phyloP scores from a whole-genome alignment of 2,888 invertebrate species.

The Cephus pygmeus region DNA sequence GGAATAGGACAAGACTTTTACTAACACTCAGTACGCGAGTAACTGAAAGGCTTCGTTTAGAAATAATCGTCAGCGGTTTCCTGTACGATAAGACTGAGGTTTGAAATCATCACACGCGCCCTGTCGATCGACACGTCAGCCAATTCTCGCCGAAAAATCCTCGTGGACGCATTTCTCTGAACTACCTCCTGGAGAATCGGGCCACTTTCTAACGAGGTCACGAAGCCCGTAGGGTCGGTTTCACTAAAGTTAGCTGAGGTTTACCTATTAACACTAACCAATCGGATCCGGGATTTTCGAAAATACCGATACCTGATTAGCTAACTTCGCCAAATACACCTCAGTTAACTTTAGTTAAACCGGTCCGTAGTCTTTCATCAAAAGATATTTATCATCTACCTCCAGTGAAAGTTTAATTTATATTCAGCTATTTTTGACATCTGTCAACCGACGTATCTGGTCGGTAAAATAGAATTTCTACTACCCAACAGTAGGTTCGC shows the following conservation, averaged over 20 bases:
- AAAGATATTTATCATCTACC: neutral
- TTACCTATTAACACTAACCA: too few relatives aligned
- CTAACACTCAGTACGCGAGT: neutral
- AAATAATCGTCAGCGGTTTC: neutral
- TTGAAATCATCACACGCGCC: neutral
- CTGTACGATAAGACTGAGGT: neutral
- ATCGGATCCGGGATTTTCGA: neutral
- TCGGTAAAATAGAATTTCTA: neutral
- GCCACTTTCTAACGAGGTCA: constrained; percentile 22
- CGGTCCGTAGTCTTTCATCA: neutral
- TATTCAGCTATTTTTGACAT: neutral
- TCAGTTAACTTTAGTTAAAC: too few relatives aligned
- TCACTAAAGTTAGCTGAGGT: too few relatives aligned
- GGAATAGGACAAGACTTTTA: neutral
- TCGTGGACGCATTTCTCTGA: neutral
- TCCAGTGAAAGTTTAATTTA: neutral
- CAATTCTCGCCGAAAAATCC: neutral
- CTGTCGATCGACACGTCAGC: neutral
- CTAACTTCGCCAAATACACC: too few relatives aligned
- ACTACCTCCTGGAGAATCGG: constrained; percentile 15
- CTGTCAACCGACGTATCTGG: neutral
- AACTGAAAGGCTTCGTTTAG: neutral
- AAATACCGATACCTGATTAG: neutral
- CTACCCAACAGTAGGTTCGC: neutral
- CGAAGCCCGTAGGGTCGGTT: neutral